Conservation (phyloP, 2,797 vertebrate species). For the Muraenolepis orangiensis region DNA sequence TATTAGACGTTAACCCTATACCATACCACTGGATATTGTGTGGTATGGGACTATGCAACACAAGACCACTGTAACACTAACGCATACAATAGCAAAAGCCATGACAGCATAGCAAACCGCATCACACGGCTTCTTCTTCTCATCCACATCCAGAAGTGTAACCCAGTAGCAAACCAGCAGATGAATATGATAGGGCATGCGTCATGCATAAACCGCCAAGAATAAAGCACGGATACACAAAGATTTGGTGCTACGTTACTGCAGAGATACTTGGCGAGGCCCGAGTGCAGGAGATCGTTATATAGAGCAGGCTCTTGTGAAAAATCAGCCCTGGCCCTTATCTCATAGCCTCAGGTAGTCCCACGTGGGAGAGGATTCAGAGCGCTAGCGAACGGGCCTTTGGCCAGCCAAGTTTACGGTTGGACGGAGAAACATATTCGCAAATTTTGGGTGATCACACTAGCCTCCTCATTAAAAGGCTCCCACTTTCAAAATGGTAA, state of each 20-base stretch:
- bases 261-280: not conserved
- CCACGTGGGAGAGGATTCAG: constrained; percentile 37
- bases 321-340: constrained; percentile 38
- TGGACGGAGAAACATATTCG: constrained; percentile 27
- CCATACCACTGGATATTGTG: not conserved
- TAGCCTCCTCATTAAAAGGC: constrained; percentile 23
- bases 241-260: not conserved
- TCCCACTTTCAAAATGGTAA: constrained; percentile 11
- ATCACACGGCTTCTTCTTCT: not conserved
- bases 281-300: constrained; percentile 31
- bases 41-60: not conserved
- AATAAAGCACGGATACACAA: not conserved
- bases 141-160: not conserved
- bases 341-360: constrained; percentile 43
- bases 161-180: not conserved
- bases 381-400: constrained; percentile 8
- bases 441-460: constrained; percentile 51
- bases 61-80: not conserved
- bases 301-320: constrained; percentile 29
- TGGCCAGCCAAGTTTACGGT: constrained; percentile 10
- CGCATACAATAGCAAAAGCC: not conserved
- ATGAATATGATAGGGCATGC: not conserved
- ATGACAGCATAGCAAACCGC: not conserved
- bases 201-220: not conserved
- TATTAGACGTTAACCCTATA: not conserved